phyloP scores from a whole-genome alignment of 2,888 invertebrate genomes.

The Idaea straminata region DNA sequence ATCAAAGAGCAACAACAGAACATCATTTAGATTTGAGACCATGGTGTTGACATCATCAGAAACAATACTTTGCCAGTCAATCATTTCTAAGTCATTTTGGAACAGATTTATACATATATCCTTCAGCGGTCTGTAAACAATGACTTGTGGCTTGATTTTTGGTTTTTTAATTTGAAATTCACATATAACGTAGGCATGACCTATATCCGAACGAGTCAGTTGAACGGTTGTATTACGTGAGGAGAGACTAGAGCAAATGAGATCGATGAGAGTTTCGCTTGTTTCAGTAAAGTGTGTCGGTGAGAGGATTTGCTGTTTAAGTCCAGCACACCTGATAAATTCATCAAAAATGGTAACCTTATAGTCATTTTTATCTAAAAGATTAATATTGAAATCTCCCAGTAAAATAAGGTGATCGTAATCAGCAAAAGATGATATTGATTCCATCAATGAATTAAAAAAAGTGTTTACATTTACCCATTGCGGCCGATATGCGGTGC shows the following conservation, averaged over 20 bases:
- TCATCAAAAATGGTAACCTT: neutral
- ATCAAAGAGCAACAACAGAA: neutral
- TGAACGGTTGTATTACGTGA: neutral
- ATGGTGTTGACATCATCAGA: neutral
- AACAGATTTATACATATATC: neutral
- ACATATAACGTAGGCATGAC: neutral
- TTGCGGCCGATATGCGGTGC: conserved; percentile 4
- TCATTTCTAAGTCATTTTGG: neutral
- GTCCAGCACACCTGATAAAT: neutral
- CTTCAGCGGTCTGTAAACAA: neutral
- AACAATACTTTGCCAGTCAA: neutral
- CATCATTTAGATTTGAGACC: neutral
- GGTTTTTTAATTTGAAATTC: neutral
- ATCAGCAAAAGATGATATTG: neutral
- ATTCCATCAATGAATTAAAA: neutral
- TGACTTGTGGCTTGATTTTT: neutral
- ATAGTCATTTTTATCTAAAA: neutral
- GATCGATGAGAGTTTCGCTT: neutral
- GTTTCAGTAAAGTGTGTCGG: neutral
- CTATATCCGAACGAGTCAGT: neutral
- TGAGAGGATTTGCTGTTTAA: neutral
- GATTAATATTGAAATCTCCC: conserved; percentile 8
- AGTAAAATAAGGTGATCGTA: conserved; percentile 5
- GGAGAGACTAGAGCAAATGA: neutral
- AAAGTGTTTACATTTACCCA: neutral